Percentiles rank a stretch among this genome's conserved stretches.
phyloP scores from a whole-genome alignment of 2,113 vertebrate species.

The Rhabdomys dilectus region DNA sequence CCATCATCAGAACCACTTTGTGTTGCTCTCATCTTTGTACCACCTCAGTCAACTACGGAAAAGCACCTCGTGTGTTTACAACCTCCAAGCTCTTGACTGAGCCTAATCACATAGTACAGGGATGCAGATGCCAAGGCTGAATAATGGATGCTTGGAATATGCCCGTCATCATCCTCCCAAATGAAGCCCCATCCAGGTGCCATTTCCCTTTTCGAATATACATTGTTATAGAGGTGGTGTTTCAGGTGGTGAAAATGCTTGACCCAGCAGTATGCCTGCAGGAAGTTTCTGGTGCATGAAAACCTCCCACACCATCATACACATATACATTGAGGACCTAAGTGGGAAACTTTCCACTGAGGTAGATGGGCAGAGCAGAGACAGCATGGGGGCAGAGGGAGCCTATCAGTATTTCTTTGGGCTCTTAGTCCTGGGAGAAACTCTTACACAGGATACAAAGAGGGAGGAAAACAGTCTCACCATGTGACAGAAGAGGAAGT shows the following conservation, averaged over 20 bases:
- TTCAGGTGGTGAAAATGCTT: neutral
- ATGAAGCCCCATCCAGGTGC: neutral
- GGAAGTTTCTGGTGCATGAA: neutral
- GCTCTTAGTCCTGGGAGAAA: neutral
- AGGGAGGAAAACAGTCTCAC: neutral
- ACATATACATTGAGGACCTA: neutral
- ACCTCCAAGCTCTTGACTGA: neutral
- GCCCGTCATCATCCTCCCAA: neutral
- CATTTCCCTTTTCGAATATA: neutral
- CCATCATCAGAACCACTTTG: neutral
- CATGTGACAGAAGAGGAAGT: neutral
- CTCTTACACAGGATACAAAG: neutral
- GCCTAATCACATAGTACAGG: neutral
- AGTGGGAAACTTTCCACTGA: neutral
- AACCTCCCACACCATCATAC: neutral
- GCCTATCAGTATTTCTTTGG: neutral
- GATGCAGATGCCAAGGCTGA: neutral
- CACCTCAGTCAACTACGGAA: neutral
- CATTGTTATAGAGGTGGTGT: neutral
- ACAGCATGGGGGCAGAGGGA: neutral
- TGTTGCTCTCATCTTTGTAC: neutral
- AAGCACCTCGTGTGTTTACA: neutral
- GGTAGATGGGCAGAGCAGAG: slow-evolving; percentile 28
- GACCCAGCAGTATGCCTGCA: rapidly evolving
- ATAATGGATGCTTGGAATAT: neutral